Evolutionary conservation across 2,113 vertebrate species (phyloP), one percentile per base, ranked within the genome.

Genomic region (Lepidothrix coronata): DNA sequence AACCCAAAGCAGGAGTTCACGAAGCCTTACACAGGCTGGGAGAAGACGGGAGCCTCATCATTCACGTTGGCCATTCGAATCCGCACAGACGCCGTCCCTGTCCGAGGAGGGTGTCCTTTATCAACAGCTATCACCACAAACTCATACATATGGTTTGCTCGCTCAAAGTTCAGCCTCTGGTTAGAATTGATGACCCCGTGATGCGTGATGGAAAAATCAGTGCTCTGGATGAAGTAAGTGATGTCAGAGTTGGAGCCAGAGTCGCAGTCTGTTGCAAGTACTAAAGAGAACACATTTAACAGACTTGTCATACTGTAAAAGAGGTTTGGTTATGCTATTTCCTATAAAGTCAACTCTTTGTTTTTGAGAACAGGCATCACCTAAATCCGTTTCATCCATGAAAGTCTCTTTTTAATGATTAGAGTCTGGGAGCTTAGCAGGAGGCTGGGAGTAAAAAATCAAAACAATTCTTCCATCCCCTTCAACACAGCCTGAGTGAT

Each of bases 111-210:
- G 0, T 95, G 97, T 41, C 99, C 99, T 51, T 96, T 98, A 55
- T 99, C 99, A 66, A 99, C 98, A 3, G 98, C 99, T 11, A 99
- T 98, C 93, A 99, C 98, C 85, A 98, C 98, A 51, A 99, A 99
- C 97, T 99, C 99, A 17, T 99, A 99, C 97, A 98, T 97, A 86
- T 99, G 99, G 97, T 98, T 98, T 55, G 98, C 96, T 65, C 98
- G 97, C 96, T 99, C 99, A 67, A 98, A 99, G 97, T 99, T 98
- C 84, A 99, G 97, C 61, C 95, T 97, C 82, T 97, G 98, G 82
- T 97, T 98, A 52, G 99, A 97, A 97, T 96, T 98, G 96, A 99
- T 90, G 95, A 98, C 97, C 9, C 99, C 99, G 6, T 98, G 97
- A 6, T 52, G 93, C 0, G 98, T 98, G 97, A 99, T 98, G 96